These are phyloP conservation scores for Xylota sylvarum DNA, from an alignment of 2,888 invertebrate genomes.

Conservation along the genomic window DNA sequence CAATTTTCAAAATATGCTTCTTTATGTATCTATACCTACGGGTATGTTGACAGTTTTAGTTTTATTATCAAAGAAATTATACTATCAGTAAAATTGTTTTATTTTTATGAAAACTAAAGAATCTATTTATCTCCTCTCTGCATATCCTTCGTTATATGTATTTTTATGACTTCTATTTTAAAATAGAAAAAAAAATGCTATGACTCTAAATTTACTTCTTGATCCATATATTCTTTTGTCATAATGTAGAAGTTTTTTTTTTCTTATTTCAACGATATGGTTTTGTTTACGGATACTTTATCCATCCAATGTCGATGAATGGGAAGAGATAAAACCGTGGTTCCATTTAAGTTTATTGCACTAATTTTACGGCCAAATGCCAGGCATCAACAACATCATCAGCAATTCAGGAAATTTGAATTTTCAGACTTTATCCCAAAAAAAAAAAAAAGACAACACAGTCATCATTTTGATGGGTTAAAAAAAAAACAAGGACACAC, in stretches of 20 bases:
- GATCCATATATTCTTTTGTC: conserved; percentile 18
- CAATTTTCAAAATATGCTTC: not conserved
- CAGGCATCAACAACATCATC: conserved; percentile 16
- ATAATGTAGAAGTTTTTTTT: not conserved
- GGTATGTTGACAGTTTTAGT: not conserved
- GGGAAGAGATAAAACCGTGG: conserved; percentile 20
- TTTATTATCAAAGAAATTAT: conserved; percentile 10
- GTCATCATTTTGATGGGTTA: conserved; percentile 25
- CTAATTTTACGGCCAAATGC: conserved; percentile 45
- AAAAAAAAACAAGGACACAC: conserved; percentile 7
- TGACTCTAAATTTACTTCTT: conserved; percentile 25
- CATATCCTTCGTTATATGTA: conserved; percentile 2
- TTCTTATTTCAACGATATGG: not conserved
- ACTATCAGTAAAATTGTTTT: conserved; percentile 19
- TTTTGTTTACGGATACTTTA: conserved; percentile 37
- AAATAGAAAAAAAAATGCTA: not conserved
- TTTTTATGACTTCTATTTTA: not conserved
- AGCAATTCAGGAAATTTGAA: conserved; percentile 48
- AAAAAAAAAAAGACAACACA: conserved; percentile 23
- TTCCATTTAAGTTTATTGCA: conserved; percentile 46
- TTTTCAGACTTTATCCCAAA: conserved; percentile 19
- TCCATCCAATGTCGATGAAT: not conserved
- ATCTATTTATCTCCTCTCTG: no score
- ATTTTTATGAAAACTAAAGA: not conserved
- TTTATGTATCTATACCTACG: no score